Base-by-base conservation (phyloP, 2,797 vertebrate species). In the Cynopterus sphinx region DNA sequence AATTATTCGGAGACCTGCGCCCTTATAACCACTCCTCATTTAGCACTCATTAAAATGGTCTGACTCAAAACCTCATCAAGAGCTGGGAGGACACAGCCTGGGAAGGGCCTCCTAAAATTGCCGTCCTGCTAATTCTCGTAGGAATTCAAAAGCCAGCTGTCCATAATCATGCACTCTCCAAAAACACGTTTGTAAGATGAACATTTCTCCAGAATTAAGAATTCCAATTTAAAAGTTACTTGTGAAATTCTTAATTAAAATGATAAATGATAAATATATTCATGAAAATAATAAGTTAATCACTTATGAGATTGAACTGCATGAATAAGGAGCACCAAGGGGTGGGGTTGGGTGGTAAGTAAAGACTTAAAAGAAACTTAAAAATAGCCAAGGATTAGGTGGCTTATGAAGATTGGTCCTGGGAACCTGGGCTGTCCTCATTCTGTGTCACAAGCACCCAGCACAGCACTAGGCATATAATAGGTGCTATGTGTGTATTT, bases 201-300 rank as follows among this genome's bases (percentile, higher is more conserved):
- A 85, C 74, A 81, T 81, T 57, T 88, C 31, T 49, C 39, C 46
- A 67, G 55, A 88, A 82, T 83, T 82, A 85, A 57, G 39, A 83
- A 85, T 57, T 59, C n/a, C 19, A 82, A 46, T 57, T 53, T 21
- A 77, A 28, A 71, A 55, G n/a, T 31, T 26, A 51, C 82, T 59
- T 36, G 22, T 73, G 39, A 91, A 96, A 46, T 67, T 90, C 46
- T 91, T 83, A 57, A 82, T 93, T 79, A 51, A 71, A 87, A 93
- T 91, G 77, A 36, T 49, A 63, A 82, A 31, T 78, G 51, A n/a
- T 68, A 73, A 78, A 78, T 86, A 75, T 43, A 92, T 59, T 15
- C 49, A 87, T 73, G 21, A 39, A 93, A 33, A 61, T 86, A 94
- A 84, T 53, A 33, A 78, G n/a, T 71, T 59, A 86, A 75, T 87